Evolutionary conservation across 2,797 vertebrate species (phyloP), one percentile per base, ranked within the genome.

Genomic region (Myiotriccus ornatus): DNA sequence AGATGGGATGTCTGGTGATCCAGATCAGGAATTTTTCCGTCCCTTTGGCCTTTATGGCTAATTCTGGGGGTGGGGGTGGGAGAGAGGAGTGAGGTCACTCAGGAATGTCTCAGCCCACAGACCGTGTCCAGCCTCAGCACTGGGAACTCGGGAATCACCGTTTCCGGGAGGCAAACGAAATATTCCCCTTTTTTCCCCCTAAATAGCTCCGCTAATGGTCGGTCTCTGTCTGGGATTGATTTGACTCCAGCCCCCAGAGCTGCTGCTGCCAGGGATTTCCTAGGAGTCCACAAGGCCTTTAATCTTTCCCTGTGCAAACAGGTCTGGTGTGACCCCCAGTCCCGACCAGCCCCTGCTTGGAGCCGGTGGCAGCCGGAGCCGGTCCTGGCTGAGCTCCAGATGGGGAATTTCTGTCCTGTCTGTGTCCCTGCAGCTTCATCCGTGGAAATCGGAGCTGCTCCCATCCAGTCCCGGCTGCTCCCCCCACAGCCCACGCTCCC

Each of bases 141-240:
- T 24, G 43, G 86, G 56, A 53, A 30, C 28, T 34, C 3, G 0
- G 56, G 74, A 81, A 53, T 34, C 1, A 1, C 13, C 0, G 0
- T 28, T 81, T 52, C 32, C 10, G 6, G 52, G 52, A 55, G 9
- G 12, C 13, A 83, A 67, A 47, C 68, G 37, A 56, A 81, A 78
- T 20, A 12, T 65, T 67, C 49, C 30, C 32, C 30, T 4, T 7
- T 9, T 25, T 67, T 39, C 11, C 0, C 14, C 71, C 19, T 43
- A 7, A 41, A 53, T 39, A 35, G 46, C 44, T 68, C 46, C 23
- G 2, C n/a, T 47, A 12, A 18, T 16, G 46, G 49, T 12, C 63
- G n/a, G 35, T 46, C 50, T 88, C 39, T 23, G 73, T 35, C 80
- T 92, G 80, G 84, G 74, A 64, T 4, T 59, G 39, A 37, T 80